Conservation (phyloP, 2,888 invertebrate genomes). For the Andricus quercusramuli region DNA sequence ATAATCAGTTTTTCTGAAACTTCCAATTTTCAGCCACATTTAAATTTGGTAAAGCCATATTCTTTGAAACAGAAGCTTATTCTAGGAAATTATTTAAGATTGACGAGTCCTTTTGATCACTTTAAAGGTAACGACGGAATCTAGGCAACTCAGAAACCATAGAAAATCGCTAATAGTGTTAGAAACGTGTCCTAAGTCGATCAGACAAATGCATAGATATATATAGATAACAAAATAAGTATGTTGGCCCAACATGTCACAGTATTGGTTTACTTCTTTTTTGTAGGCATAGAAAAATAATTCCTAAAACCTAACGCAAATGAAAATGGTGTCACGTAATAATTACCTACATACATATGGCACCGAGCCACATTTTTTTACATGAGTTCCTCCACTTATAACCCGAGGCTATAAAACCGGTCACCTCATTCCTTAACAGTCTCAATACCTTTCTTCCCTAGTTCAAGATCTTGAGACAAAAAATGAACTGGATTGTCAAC, state of each 20-base stretch:
- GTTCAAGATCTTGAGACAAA: not conserved
- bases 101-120: not conserved
- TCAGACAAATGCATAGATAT: not conserved
- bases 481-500: conserved; percentile 5
- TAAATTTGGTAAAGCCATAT: not conserved
- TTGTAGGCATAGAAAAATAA: not conserved
- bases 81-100: not conserved
- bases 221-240: not conserved
- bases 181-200: not conserved
- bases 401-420: conserved; percentile 34
- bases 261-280: not conserved
- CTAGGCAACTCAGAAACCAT: conserved; percentile 35
- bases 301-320: not conserved
- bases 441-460: conserved; percentile 16
- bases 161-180: conserved; percentile 16
- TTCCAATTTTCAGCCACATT: not conserved
- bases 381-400: conserved; percentile 22
- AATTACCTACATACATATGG: conserved; percentile 31
- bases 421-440: conserved; percentile 13
- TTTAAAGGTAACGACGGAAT: not conserved
- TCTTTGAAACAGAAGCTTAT: not conserved
- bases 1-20: too few relatives aligned
- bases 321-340: conserved; percentile 31
- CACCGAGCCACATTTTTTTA: conserved; percentile 7
- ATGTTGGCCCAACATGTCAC: not conserved